Base-by-base conservation (phyloP, 2,797 vertebrate genomes). In the Chiroxiphia lanceolata region DNA sequence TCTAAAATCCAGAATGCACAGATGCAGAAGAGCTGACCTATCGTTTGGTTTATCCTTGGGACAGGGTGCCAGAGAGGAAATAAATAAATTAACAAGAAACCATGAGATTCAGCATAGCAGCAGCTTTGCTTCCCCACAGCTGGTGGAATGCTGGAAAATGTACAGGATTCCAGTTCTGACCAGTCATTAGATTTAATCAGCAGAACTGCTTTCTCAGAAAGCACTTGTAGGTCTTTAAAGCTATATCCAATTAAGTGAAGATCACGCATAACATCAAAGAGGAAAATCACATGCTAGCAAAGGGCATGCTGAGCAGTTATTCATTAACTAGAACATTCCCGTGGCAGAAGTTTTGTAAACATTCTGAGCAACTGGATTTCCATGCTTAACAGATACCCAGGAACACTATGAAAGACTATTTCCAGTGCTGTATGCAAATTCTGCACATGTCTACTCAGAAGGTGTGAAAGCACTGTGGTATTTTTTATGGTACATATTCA, bases 241-340 rank as follows among this genome's bases (percentile, higher is more conserved):
- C 71, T 90, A 77, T 69, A 94, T 84, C 81, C 83, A 95, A 87
- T 97, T 94, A 96, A 93, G 61, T 65, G 74, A 92, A 91, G 83
- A 93, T 82, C 94, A 96, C 6, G 19, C 87, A 83, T 83, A 93
- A 95, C 90, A 96, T 96, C 90, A 94, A 95, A 96, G 89, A 83
- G 56, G 74, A 91, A 90, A 96, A 87, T 95, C 95, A 97, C 93
- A 96, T 96, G 95, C 51, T 91, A 71, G 89, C 26, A 63, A 94
- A 91, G 77, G 77, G 94, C 86, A 96, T 22, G 69, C 29, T 33
- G 76, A 95, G 86, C 5, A 21, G 88, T 91, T 96, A 93, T 29
- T 95, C 79, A 98, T 96, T 98, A 97, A 97, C 95, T 74, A 86
- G 79, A 97, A 83, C 93, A 81, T 93, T 96, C 83, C 89, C 50